Base-by-base conservation (phyloP, 2,888 invertebrate species). In the Odontocolon sp. region DNA sequence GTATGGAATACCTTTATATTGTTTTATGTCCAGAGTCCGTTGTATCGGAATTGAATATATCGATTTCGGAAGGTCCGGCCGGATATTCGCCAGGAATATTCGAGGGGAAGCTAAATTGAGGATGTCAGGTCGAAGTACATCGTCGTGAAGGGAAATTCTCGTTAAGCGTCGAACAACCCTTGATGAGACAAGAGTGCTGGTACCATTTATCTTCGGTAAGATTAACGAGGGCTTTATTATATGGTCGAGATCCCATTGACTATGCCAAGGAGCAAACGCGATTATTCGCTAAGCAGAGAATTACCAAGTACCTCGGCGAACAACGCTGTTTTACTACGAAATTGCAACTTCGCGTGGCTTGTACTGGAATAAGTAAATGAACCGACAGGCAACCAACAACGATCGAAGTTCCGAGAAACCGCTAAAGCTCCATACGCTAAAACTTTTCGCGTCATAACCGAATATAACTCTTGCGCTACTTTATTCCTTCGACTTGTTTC, bases 371-470 rank as follows among this genome's bases (percentile, higher is more conserved):
- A 64, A 14, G 6, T 50, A 57, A 28, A 52, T 59, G 45, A 36
- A 36, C 21, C 63, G 45, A 45, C 45, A 4, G 18, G 63, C 47
- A 16, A 61, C 11, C 45, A 38, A 36, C 50, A 40, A 61, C 63
- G 68, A 57, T 75, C 50, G 18, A 64, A 42, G 11, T 56, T 75
- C 42, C n/a, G 6, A 54, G 23, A 57, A 69, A 18, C 18, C n/a
- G 14, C 14, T 16, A 8, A 14, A 33, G 18, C 11, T 45, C 36
- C 9, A 52, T 31, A 5, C n/a, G 16, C 38, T 45, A 28, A 21
- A 23, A 52, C 54, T 42, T 54, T 69, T 45, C 38, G 26, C 26
- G 36, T 26, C 57, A 50, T 36, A 33, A 9, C 3, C 40, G 42
- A 33, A 42, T 9, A 11, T 2, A 33, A 14, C 16, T 36, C 21